Percentiles rank a stretch among this genome's conserved stretches.
Conservation (phyloP, 2,888 invertebrate species). For the Molanna angustata region DNA sequence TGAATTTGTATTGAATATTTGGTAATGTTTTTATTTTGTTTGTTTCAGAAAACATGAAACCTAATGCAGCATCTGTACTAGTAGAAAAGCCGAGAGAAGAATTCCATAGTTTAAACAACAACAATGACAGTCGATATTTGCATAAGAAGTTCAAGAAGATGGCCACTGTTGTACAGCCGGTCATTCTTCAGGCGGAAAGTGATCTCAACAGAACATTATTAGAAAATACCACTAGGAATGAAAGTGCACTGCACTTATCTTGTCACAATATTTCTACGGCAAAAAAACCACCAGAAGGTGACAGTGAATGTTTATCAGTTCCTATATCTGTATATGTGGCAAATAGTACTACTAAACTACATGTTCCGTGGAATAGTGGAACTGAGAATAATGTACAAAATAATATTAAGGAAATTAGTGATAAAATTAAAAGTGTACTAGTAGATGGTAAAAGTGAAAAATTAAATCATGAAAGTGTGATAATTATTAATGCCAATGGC, state of each 20-base stretch:
- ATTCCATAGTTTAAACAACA: conserved; percentile 47
- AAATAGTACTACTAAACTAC: conserved; percentile 7
- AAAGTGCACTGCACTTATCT: conserved; percentile 22
- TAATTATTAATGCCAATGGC: conserved; percentile 17
- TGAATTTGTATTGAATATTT: too few relatives aligned
- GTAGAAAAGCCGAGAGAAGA: conserved; percentile 49
- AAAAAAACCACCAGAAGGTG: not conserved
- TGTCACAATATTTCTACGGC: conserved; percentile 10
- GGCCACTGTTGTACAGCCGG: conserved; percentile 56
- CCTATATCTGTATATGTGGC: conserved; percentile 6
- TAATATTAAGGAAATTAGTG: conserved; percentile 44
- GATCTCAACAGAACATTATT: conserved; percentile 9
- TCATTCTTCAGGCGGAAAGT: conserved; percentile 17
- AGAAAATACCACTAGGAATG: conserved; percentile 9
- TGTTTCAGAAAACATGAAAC: conserved; percentile 47
- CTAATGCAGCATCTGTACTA: conserved; percentile 52
- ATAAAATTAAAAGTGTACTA: conserved; percentile 11
- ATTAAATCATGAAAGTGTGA: conserved; percentile 16
- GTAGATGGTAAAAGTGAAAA: conserved; percentile 16
- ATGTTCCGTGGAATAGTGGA: conserved; percentile 33
- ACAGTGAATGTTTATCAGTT: too few relatives aligned
- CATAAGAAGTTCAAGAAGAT: conserved; percentile 94
- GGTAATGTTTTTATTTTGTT: not conserved
- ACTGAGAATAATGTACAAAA: conserved; percentile 55
- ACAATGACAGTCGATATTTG: conserved; percentile 73